phyloP scores from a whole-genome alignment of 2,113 vertebrate species.

The Leptocoma aspasia region DNA sequence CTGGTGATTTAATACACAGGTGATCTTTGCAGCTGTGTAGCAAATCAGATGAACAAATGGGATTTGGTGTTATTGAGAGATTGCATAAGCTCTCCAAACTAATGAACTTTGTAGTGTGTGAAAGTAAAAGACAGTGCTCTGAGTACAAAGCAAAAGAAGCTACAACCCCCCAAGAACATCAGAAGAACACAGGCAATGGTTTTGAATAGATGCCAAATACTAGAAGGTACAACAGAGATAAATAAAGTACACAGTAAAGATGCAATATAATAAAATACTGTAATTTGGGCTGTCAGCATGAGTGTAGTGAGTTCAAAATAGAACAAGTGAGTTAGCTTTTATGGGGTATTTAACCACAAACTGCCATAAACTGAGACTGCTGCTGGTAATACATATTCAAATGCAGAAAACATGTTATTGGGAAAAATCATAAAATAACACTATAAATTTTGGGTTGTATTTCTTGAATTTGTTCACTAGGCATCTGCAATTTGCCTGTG shows the following conservation, averaged over 20 bases:
- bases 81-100: not conserved
- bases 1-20: not conserved
- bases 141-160: not conserved
- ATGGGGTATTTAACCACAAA: conserved; percentile 58
- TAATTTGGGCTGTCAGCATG: conserved; percentile 73
- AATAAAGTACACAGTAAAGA: conserved; percentile 73
- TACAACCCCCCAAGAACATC: not conserved
- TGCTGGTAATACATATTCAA: conserved; percentile 53
- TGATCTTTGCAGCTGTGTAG: not conserved
- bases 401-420: conserved; percentile 23
- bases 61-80: not conserved
- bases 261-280: conserved; percentile 75
- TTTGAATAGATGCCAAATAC: conserved; percentile 63
- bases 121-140: not conserved
- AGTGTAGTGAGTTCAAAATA: conserved; percentile 51
- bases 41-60: not conserved
- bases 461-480: not conserved
- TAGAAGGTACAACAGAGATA: conserved; percentile 65
- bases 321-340: conserved; percentile 64
- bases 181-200: conserved; percentile 43
- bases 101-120: not conserved
- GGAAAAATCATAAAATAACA: conserved; percentile 27
- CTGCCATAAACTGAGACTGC: not conserved
- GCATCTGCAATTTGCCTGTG: not conserved
- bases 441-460: not conserved